Percentiles rank a stretch among this genome's conserved stretches.
Evolutionary conservation across 2,797 vertebrate genomes (phyloP).

Genomic region (Pangasius larnaudii): DNA sequence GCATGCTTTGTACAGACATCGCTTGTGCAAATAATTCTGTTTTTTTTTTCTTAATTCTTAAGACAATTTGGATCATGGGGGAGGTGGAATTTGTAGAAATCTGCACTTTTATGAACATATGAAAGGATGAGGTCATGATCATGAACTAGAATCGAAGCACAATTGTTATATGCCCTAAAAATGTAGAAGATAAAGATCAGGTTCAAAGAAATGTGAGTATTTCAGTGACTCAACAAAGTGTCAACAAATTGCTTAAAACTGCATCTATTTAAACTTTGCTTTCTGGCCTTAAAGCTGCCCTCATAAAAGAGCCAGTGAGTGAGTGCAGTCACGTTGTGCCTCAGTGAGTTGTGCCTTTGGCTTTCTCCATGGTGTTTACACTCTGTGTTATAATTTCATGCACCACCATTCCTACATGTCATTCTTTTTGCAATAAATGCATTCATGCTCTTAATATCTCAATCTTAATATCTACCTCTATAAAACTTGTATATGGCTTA

Average conservation of each 20-base stretch:
- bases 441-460: neutral
- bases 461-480: neutral
- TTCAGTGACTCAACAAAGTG: neutral
- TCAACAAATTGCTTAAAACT: neutral
- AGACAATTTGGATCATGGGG: neutral
- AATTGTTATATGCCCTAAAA: neutral
- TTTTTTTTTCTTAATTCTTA: neutral
- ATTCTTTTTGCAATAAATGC: neutral
- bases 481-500: neutral
- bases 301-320: neutral
- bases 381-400: slow-evolving; percentile 52
- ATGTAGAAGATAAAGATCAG: neutral
- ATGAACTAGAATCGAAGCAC: neutral
- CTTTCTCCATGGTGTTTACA: slow-evolving; percentile 46
- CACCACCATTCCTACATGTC: neutral
- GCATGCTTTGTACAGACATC: neutral
- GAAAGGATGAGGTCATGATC: neutral
- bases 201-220: neutral
- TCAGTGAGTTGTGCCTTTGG: slow-evolving; percentile 19
- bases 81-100: neutral
- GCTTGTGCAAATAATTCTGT: too few species aligned
- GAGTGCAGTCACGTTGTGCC: neutral
- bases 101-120: neutral
- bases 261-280: neutral
- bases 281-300: neutral